Base-by-base conservation (phyloP, 2,797 vertebrate genomes). In the Coendou prehensilis region DNA sequence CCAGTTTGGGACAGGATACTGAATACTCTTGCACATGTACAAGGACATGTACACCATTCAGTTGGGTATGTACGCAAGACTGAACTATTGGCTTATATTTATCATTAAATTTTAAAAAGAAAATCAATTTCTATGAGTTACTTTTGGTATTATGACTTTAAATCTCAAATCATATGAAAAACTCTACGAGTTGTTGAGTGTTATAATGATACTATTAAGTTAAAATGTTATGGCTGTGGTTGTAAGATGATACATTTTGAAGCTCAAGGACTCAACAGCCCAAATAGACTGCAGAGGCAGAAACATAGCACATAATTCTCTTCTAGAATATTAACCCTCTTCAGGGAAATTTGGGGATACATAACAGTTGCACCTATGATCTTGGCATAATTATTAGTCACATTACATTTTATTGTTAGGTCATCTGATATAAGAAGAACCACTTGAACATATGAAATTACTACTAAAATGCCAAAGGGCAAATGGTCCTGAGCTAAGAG, bases 161-260 rank as follows among this genome's bases (percentile, higher is more conserved):
- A 50, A 90, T 75, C 3, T 78, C 69, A 91, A 95, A 50, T 8
- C 20, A 78, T 91, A 71, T 91, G 56, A n/a, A 88, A 88, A 95
- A 17, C 57, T 52, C 50, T 3, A 47, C 52, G 57, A 83, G 69
- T 73, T 84, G 5, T 37, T 83, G 13, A 89, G 26, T 63, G 88
- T 69, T 69, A 54, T 50, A 78, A 54, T n/a, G 41, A n/a, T 30
- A 45, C 54, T 81, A 67, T 2, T 73, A 37, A 28, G 14, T 79
- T 90, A 79, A 84, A 45, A 87, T 87, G 47, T 78, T 71, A 20
- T 80, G 6, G 33, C 23, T 23, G 0, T 59, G 52, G 22, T 3
- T 15, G 5, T 30, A 69, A 83, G 17, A 76, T 50, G 41, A 81
- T 63, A 56, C 0, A 33, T 71, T 89, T 82, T 67, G 83, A 95